Percentiles rank a stretch among this genome's conserved stretches.
phyloP scores from a whole-genome alignment of 2,888 invertebrate genomes.

The Drepanosiphum platanoidis region DNA sequence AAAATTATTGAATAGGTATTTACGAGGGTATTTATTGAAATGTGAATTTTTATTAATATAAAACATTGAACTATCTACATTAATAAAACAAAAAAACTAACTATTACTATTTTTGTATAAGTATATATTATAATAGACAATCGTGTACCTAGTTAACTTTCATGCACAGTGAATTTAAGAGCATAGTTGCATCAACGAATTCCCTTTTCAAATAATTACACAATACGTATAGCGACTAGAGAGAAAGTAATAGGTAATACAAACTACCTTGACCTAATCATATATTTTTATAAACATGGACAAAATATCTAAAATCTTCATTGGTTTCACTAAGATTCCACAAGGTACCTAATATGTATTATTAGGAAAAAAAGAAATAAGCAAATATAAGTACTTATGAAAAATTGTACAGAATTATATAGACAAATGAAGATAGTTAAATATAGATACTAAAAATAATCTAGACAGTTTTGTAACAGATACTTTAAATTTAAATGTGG shows the following conservation, averaged over 20 bases:
- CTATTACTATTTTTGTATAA: not conserved
- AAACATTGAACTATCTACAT: too few relatives aligned
- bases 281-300: constrained; percentile 16
- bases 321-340: not conserved
- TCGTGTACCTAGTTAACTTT: constrained; percentile 41
- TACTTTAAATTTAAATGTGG: too few relatives aligned
- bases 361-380: not conserved
- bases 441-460: too few relatives aligned
- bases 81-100: not conserved
- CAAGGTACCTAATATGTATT: not conserved
- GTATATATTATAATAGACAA: not conserved
- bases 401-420: too few relatives aligned
- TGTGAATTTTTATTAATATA: too few relatives aligned
- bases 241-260: constrained; percentile 47
- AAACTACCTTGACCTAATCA: constrained; percentile 50
- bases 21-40: too few relatives aligned
- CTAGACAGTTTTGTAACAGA: too few relatives aligned
- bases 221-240: constrained; percentile 15
- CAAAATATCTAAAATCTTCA: constrained; percentile 2
- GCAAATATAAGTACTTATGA: too few relatives aligned
- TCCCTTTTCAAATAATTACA: constrained; percentile 53
- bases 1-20: too few relatives aligned
- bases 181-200: constrained; percentile 43
- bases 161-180: constrained; percentile 23
- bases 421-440: too few relatives aligned